These are phyloP conservation scores for Naso thynnoides DNA, from an alignment of 2,797 vertebrate species.

Conservation along the genomic window DNA sequence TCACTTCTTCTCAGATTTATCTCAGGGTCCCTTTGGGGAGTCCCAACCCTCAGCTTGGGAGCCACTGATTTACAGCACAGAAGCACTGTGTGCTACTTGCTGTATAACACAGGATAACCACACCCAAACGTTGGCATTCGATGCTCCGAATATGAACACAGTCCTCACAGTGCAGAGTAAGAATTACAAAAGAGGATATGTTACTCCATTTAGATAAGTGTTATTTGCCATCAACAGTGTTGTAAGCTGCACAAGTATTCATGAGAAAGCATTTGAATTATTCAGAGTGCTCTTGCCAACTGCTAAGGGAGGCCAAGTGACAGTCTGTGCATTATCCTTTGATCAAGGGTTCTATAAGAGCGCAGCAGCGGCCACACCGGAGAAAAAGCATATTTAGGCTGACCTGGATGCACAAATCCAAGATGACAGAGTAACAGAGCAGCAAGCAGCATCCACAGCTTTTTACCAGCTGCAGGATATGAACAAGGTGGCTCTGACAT, in stretches of 20 bases:
- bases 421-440: constrained; percentile 77
- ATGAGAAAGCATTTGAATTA: constrained; percentile 84
- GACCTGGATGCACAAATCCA: constrained; percentile 65
- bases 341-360: constrained; percentile 82
- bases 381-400: constrained; percentile 73
- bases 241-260: constrained; percentile 71
- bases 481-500: constrained; percentile 57
- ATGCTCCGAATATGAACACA: background rate
- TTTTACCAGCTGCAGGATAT: constrained; percentile 72
- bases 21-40: background rate
- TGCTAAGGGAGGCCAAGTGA: constrained; percentile 78
- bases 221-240: constrained; percentile 66
- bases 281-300: constrained; percentile 80
- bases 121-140: constrained; percentile 12
- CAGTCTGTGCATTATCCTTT: constrained; percentile 84
- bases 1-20: background rate
- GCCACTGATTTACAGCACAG: constrained; percentile 24
- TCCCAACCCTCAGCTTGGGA: background rate
- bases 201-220: constrained; percentile 68
- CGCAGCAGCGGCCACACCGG: constrained; percentile 65
- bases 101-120: constrained; percentile 10
- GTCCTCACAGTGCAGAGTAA: constrained; percentile 32
- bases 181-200: constrained; percentile 61
- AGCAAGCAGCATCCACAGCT: constrained; percentile 74
- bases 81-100: background rate